Percentiles rank a stretch among this genome's conserved stretches.
Evolutionary conservation across 1,140 invertebrate genomes (phyloP).

Genomic region (Zeugodacus cucurbitae): DNA sequence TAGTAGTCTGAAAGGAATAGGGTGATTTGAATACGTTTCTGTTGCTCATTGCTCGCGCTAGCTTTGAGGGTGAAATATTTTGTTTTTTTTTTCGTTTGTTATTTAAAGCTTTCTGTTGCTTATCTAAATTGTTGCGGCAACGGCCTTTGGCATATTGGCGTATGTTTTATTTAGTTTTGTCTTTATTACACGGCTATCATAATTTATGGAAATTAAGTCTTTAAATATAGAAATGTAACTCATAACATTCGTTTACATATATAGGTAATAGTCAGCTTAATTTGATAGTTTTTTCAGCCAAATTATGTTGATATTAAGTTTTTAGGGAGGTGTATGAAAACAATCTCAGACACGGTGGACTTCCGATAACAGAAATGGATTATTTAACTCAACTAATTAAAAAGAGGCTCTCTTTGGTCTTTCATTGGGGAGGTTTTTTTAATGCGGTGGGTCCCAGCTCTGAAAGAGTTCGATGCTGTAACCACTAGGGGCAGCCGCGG

Average conservation of each 20-base stretch:
- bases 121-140: background rate
- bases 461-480: too few relatives aligned
- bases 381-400: too few relatives aligned
- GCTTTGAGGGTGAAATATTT: slow-evolving; percentile 3
- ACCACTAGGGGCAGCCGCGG: too few relatives aligned
- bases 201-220: background rate
- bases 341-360: background rate
- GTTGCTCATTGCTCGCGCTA: background rate
- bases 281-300: background rate
- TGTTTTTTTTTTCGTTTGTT: background rate
- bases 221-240: too few relatives aligned
- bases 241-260: too few relatives aligned
- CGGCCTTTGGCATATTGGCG: background rate
- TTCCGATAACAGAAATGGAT: background rate
- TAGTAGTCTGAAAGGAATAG: background rate
- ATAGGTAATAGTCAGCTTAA: too few relatives aligned
- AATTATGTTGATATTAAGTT: background rate
- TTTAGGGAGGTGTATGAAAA: background rate
- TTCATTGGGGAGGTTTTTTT: too few relatives aligned
- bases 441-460: too few relatives aligned
- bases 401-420: too few relatives aligned
- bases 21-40: background rate
- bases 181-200: background rate
- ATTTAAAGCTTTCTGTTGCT: background rate
- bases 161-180: background rate